Percentiles rank a stretch among this genome's conserved stretches.
Conservation (phyloP, 1,140 invertebrate species). For the Lepeophtheirus salmonis region DNA sequence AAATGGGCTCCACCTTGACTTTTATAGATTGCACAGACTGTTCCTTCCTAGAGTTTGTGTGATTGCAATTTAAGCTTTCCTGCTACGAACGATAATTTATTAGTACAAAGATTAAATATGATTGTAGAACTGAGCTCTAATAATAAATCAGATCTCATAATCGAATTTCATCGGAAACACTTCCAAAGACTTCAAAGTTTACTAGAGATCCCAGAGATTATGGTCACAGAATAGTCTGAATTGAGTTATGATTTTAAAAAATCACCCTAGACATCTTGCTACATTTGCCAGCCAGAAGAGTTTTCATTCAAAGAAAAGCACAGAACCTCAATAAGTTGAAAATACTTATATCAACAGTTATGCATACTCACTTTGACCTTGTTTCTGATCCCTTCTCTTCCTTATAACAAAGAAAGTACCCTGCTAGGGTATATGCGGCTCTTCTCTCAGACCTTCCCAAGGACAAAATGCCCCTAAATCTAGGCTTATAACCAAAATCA, state of each 20-base stretch:
- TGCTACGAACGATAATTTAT: no score
- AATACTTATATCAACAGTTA: background rate
- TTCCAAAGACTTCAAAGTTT: background rate
- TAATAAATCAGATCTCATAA: slow-evolving; percentile 10
- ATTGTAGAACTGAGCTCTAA: no score
- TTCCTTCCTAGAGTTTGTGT: no score
- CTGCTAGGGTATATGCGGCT: background rate
- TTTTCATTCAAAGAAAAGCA: background rate
- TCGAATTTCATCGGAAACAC: background rate
- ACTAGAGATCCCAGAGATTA: background rate
- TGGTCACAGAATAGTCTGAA: slow-evolving; percentile 10
- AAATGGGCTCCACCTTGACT: no score
- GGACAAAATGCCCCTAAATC: background rate
- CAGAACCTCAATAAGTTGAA: background rate
- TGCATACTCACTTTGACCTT: background rate
- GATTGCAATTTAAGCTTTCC: no score
- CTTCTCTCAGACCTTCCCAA: slow-evolving; percentile 14
- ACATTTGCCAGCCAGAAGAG: background rate
- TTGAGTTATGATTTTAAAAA: slow-evolving; percentile 1
- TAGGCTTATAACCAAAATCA: background rate
- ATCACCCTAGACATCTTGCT: slow-evolving; percentile 1
- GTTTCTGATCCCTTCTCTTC: slow-evolving; percentile 8
- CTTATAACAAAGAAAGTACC: background rate
- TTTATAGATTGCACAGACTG: no score
- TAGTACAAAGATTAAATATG: no score